phyloP scores from a whole-genome alignment of 1,140 invertebrate genomes.

The Pseudachorutes palmiensis region DNA sequence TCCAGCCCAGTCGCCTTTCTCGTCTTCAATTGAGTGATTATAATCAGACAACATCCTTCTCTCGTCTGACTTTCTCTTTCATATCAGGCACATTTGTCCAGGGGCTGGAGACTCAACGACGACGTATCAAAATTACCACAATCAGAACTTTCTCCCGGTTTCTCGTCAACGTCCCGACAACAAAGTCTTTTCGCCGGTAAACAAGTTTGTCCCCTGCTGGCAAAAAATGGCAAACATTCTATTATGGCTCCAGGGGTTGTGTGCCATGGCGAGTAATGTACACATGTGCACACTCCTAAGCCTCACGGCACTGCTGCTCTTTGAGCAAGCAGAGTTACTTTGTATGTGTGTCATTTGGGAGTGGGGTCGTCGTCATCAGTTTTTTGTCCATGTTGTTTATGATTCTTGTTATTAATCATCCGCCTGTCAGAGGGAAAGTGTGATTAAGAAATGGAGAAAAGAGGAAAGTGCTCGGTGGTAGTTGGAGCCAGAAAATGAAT shows the following conservation, averaged over 20 bases:
- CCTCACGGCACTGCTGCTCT: background rate
- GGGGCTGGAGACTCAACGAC: background rate
- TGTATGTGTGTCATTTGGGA: too few relatives aligned
- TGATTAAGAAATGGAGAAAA: conserved; percentile 10
- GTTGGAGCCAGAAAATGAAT: too few relatives aligned
- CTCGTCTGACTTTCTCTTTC: conserved; percentile 11
- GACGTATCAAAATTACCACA: background rate
- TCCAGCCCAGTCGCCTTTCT: too few relatives aligned
- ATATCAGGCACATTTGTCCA: background rate
- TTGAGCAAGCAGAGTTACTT: background rate
- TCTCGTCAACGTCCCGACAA: background rate
- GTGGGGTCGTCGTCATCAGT: background rate
- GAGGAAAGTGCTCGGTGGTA: background rate
- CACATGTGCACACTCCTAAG: background rate
- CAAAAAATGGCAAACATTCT: background rate
- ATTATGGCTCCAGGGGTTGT: background rate
- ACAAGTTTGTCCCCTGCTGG: background rate
- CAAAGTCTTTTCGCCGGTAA: too few relatives aligned
- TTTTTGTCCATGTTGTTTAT: conserved; percentile 18
- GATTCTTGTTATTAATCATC: conserved; percentile 25
- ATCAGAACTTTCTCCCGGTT: background rate
- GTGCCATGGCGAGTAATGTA: background rate
- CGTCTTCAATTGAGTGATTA: conserved; percentile 27
- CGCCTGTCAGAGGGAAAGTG: background rate
- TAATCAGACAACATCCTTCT: conserved; percentile 17